Conservation (phyloP, 1,140 invertebrate species). For the Leptoteleia sp. region DNA sequence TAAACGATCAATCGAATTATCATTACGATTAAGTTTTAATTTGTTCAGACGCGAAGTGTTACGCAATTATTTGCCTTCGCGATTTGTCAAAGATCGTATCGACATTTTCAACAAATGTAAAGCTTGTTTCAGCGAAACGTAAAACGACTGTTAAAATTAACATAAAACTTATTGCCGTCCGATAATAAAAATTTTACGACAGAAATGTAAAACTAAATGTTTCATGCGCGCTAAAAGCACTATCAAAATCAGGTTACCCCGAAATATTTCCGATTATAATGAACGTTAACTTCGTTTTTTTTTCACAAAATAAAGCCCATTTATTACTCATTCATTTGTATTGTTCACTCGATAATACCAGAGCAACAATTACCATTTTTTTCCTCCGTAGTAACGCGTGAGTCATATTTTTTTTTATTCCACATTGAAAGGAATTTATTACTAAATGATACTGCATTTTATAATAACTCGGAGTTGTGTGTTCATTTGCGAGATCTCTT, state of each 20-base stretch:
- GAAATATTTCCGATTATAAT: slow-evolving; percentile 20
- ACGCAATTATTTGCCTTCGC: background rate
- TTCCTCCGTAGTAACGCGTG: background rate
- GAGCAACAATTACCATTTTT: background rate
- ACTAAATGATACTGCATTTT: too few species aligned
- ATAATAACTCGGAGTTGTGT: too few species aligned
- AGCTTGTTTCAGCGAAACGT: slow-evolving; percentile 4
- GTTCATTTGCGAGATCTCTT: too few species aligned
- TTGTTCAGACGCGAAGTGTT: background rate
- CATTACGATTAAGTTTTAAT: too few species aligned
- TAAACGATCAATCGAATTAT: too few species aligned
- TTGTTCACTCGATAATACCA: slow-evolving; percentile 3
- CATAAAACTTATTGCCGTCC: slow-evolving; percentile 7
- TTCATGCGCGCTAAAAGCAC: slow-evolving; percentile 10
- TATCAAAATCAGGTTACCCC: slow-evolving; percentile 19
- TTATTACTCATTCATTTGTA: background rate
- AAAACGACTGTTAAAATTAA: slow-evolving; percentile 26
- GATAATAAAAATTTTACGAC: slow-evolving; percentile 26
- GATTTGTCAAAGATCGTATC: background rate
- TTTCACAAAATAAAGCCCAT: slow-evolving; percentile 11
- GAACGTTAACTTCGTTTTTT: slow-evolving; percentile 6
- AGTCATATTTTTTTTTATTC: too few species aligned
- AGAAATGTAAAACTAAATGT: slow-evolving; percentile 18
- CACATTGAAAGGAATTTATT: too few species aligned
- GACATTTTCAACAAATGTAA: background rate